These are phyloP conservation scores for Amiota communis DNA, from an alignment of 2,888 invertebrate genomes.

Conservation along the genomic window DNA sequence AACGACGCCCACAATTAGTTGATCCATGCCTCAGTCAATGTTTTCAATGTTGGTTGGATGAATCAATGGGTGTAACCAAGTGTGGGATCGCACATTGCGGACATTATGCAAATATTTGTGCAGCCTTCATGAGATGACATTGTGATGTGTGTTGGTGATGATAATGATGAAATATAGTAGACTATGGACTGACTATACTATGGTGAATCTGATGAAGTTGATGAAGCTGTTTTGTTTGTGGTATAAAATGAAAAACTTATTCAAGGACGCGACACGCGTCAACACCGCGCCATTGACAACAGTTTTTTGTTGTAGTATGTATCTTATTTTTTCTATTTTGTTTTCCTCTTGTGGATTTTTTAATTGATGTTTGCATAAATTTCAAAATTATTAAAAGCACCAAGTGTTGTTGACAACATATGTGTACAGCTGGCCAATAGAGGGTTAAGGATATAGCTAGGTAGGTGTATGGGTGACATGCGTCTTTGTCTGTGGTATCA, in stretches of 20 bases:
- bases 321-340: conserved; percentile 6
- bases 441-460: neutral
- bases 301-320: neutral
- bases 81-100: conserved; percentile 23
- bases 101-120: conserved; percentile 60
- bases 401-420: conserved; percentile 5
- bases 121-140: conserved; percentile 34
- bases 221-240: conserved; percentile 22
- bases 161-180: neutral
- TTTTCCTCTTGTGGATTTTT: neutral
- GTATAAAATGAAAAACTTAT: conserved; percentile 15
- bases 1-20: conserved; percentile 26
- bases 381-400: conserved; percentile 17
- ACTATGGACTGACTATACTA: too few species aligned
- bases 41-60: conserved; percentile 12
- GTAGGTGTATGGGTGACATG: neutral
- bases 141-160: conserved; percentile 8
- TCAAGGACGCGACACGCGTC: conserved; percentile 27
- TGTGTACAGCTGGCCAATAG: conserved; percentile 8
- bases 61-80: conserved; percentile 13
- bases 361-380: conserved; percentile 30
- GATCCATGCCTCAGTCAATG: conserved; percentile 4
- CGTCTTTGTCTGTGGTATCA: neutral
- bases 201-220: conserved; percentile 2
- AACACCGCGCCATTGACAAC: neutral